These are phyloP conservation scores for Bombus affinis DNA, from an alignment of 1,140 invertebrate species.

Conservation along the genomic window DNA sequence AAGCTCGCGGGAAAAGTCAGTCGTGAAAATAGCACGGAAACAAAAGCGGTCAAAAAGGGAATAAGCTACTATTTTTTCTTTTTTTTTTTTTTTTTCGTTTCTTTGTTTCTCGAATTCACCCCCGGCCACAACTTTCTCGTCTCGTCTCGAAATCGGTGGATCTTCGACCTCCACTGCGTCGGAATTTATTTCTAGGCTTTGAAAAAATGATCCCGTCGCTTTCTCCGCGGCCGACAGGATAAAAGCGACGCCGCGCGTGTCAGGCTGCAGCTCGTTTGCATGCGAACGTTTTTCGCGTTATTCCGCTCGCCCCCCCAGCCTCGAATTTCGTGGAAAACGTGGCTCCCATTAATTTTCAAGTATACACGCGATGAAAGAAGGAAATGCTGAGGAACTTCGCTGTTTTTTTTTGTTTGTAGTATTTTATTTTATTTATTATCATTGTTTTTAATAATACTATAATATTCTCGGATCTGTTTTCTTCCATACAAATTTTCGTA, in stretches of 20 bases:
- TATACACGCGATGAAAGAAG: no score
- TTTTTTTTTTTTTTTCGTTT: no score
- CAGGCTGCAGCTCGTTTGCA: neutral
- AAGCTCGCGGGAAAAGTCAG: conserved; percentile 36
- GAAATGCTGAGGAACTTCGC: neutral
- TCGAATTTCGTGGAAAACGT: neutral
- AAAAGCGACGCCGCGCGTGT: conserved; percentile 7
- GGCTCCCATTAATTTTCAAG: no score
- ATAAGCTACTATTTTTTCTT: neutral
- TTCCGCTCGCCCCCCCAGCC: neutral
- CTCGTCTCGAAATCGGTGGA: neutral
- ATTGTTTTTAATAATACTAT: no score
- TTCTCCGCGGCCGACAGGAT: neutral
- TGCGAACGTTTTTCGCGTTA: neutral
- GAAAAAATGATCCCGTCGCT: neutral
- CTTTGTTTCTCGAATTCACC: no score
- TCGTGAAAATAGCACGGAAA: neutral
- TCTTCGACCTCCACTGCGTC: neutral
- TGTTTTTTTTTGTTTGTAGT: neutral
- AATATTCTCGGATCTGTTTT: no score
- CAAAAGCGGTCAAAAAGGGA: conserved; percentile 6
- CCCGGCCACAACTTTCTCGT: neutral
- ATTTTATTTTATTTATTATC: no score
- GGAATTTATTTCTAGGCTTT: conserved; percentile 24
- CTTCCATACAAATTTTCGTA: no score